Percentiles rank a stretch among this genome's conserved stretches.
Evolutionary conservation across 92 coral and sea anemone genomes (phyloP).

Genomic region (Heliopora coerulea): DNA sequence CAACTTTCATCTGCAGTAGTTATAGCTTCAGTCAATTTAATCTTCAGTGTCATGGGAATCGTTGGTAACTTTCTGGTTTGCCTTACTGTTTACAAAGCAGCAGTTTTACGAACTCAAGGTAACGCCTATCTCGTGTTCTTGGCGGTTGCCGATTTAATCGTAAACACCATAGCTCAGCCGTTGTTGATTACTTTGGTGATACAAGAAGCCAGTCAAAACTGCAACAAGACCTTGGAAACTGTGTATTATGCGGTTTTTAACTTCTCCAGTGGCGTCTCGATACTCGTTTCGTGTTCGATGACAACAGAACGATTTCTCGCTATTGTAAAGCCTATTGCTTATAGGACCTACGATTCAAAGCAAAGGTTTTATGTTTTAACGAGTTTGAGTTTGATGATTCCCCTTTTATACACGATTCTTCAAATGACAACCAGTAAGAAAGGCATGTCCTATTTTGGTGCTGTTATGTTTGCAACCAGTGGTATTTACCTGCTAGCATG

Average conservation of each 20-base stretch:
- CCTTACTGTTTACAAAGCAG: slow-evolving; percentile 59
- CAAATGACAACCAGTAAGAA: slow-evolving; percentile 63
- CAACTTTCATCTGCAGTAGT: slow-evolving; percentile 7
- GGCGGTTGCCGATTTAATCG: slow-evolving; percentile 72
- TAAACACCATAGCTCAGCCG: slow-evolving; percentile 71
- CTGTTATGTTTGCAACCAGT: slow-evolving; percentile 57
- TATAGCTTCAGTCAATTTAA: slow-evolving; percentile 23
- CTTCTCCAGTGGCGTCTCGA: slow-evolving; percentile 67
- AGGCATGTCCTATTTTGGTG: slow-evolving; percentile 60
- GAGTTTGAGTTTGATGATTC: slow-evolving; percentile 50
- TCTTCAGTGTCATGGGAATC: slow-evolving; percentile 60
- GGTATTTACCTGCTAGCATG: slow-evolving; percentile 58
- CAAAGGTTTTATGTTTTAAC: slow-evolving; percentile 52
- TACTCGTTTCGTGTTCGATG: slow-evolving; percentile 59
- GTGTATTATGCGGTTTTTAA: slow-evolving; percentile 75
- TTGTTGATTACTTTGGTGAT: slow-evolving; percentile 58
- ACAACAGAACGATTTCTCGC: slow-evolving; percentile 81
- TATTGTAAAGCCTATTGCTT: slow-evolving; percentile 52
- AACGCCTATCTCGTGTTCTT: slow-evolving; percentile 72
- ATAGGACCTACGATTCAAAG: slow-evolving; percentile 62
- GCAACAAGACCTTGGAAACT: slow-evolving; percentile 46
- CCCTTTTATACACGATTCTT: slow-evolving; percentile 58
- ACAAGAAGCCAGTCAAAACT: slow-evolving; percentile 48
- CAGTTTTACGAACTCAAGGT: slow-evolving; percentile 52
- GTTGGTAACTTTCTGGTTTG: slow-evolving; percentile 72